Conservation (phyloP, 2,888 invertebrate species). For the Xanthia togata region DNA sequence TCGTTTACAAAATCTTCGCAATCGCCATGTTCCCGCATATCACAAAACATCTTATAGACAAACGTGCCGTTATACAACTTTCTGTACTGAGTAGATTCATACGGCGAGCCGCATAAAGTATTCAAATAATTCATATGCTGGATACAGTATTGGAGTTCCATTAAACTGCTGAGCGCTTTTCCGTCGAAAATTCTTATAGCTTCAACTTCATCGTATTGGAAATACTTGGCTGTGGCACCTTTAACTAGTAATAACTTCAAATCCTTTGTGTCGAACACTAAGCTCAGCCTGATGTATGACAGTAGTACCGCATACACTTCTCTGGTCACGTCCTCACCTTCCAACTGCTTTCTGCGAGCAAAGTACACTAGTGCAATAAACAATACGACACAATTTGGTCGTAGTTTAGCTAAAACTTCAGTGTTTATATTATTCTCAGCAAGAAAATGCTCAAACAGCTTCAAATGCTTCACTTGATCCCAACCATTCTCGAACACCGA, state of each 20-base stretch:
- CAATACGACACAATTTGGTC: slow-evolving; percentile 67
- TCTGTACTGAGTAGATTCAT: slow-evolving; percentile 62
- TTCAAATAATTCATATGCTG: slow-evolving; percentile 73
- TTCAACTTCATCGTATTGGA: slow-evolving; percentile 30
- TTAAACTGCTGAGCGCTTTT: slow-evolving; percentile 59
- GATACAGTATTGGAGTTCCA: slow-evolving; percentile 72
- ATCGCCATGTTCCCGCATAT: slow-evolving; percentile 18
- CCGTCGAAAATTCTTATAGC: slow-evolving; percentile 56
- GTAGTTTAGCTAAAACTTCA: slow-evolving; percentile 56
- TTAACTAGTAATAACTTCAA: slow-evolving; percentile 4
- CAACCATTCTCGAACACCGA: slow-evolving; percentile 76
- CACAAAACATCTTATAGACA: slow-evolving; percentile 65
- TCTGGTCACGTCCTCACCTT: slow-evolving; percentile 28
- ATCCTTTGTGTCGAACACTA: slow-evolving; percentile 36
- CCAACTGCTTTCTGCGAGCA: slow-evolving; percentile 59
- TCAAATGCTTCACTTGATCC: slow-evolving; percentile 50
- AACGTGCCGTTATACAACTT: slow-evolving; percentile 72
- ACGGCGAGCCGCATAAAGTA: slow-evolving; percentile 70
- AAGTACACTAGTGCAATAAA: slow-evolving; percentile 72
- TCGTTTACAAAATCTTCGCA: slow-evolving; percentile 26
- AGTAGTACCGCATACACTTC: slow-evolving; percentile 69
- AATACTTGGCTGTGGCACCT: slow-evolving; percentile 47
- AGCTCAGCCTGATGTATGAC: slow-evolving; percentile 67
- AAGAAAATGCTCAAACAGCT: slow-evolving; percentile 59
- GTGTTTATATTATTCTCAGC: slow-evolving; percentile 46